phyloP scores from a whole-genome alignment of 2,113 vertebrate species.

The Toxotes chatareus region DNA sequence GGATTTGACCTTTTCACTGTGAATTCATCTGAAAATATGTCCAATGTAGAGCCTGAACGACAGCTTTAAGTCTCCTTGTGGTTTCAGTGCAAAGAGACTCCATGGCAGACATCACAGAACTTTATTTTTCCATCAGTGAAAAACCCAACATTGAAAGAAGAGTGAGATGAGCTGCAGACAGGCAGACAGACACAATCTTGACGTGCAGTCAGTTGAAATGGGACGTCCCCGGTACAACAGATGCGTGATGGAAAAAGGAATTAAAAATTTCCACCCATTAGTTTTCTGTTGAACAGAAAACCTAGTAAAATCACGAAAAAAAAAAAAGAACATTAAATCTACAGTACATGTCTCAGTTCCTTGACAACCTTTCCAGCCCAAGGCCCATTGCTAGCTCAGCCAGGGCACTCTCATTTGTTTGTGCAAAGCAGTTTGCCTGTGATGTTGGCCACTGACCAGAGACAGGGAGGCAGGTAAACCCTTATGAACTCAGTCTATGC shows the following conservation, averaged over 20 bases:
- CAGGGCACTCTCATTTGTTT: not conserved
- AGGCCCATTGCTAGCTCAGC: not conserved
- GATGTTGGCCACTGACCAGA: no score
- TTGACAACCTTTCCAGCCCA: not conserved
- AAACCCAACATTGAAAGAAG: not conserved
- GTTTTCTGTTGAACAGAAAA: constrained; percentile 1
- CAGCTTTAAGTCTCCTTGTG: not conserved
- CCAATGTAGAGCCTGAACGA: not conserved
- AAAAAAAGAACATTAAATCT: not conserved
- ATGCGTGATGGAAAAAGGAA: constrained; percentile 18
- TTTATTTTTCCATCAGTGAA: not conserved
- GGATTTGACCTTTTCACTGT: not conserved
- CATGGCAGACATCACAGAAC: not conserved
- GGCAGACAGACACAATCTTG: not conserved
- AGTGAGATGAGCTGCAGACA: not conserved
- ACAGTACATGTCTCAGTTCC: not conserved
- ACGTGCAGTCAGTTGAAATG: not conserved
- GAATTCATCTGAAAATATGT: not conserved
- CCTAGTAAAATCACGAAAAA: not conserved
- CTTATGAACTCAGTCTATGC: no score
- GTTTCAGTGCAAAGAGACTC: not conserved
- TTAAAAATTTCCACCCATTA: not conserved
- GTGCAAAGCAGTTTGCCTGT: not conserved
- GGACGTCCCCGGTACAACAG: constrained; percentile 38
- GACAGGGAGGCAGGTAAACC: not conserved